Evolutionary conservation across 2,113 vertebrate species (phyloP).

Genomic region (Bostrychus sinensis): DNA sequence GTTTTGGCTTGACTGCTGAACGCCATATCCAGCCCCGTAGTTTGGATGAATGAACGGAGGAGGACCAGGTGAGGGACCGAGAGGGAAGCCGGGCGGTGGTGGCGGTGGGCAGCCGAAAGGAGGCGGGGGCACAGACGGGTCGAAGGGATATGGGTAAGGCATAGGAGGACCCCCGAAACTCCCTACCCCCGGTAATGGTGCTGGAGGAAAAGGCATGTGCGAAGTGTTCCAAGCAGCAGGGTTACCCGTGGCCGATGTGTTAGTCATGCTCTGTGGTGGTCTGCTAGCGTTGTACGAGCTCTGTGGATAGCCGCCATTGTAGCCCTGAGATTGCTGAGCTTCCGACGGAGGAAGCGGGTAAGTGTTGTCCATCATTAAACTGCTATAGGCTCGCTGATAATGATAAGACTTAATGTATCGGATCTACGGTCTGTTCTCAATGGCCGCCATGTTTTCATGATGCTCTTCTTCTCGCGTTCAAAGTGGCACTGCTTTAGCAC

Average conservation of each 20-base stretch:
- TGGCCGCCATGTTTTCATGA: not conserved
- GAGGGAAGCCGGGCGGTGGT: not conserved
- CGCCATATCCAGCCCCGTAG: not conserved
- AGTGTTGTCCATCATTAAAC: constrained; percentile 18
- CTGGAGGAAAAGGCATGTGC: constrained; percentile 4
- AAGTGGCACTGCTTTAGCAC: not conserved
- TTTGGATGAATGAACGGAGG: constrained; percentile 1
- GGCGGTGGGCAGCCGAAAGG: constrained; percentile 30
- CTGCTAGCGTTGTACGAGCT: not conserved
- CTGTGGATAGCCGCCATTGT: not conserved
- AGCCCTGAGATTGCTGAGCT: not conserved
- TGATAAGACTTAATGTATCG: not conserved
- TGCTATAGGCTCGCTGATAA: not conserved
- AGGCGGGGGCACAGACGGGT: constrained; percentile 63
- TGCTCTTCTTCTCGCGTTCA: not conserved
- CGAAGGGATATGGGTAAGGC: constrained; percentile 42
- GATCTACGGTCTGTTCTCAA: not conserved
- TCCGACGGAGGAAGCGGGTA: constrained; percentile 5
- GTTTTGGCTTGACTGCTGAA: not conserved
- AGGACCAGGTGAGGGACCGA: not conserved
- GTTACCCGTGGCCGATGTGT: not conserved
- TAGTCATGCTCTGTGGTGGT: not conserved
- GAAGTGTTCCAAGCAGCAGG: constrained; percentile 19
- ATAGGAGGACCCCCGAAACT: constrained; percentile 7
- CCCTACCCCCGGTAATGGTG: not conserved